Conservation (phyloP, 1,140 invertebrate genomes). For the Drosophila mauritiana region DNA sequence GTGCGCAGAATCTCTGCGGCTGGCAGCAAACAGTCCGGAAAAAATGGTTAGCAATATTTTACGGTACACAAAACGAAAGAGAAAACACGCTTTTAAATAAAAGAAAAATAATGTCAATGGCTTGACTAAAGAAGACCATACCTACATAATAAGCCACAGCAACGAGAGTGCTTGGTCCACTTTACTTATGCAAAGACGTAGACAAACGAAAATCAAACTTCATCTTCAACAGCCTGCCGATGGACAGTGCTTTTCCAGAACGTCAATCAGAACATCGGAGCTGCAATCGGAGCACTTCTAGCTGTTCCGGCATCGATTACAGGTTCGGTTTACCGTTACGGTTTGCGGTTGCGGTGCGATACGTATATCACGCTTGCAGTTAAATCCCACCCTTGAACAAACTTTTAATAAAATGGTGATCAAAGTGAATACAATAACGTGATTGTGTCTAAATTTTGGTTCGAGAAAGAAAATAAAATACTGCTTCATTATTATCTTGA, state of each 20-base stretch:
- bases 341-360: conserved; percentile 42
- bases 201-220: conserved; percentile 43
- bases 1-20: conserved; percentile 76
- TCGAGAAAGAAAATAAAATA: not conserved
- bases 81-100: conserved; percentile 59
- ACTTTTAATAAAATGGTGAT: conserved; percentile 17
- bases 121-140: conserved; percentile 17
- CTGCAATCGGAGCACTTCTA: conserved; percentile 21
- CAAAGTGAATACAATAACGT: conserved; percentile 6
- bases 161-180: conserved; percentile 25
- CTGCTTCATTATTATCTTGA: not conserved
- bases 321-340: conserved; percentile 39
- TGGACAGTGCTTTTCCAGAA: conserved; percentile 23
- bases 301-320: conserved; percentile 39
- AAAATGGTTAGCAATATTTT: conserved; percentile 78
- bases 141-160: conserved; percentile 25
- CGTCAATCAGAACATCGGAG: conserved; percentile 42
- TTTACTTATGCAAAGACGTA: conserved; percentile 38
- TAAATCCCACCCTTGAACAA: conserved; percentile 11
- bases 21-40: conserved; percentile 70
- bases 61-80: conserved; percentile 59
- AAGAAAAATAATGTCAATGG: conserved; percentile 49
- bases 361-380: conserved; percentile 16
- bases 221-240: conserved; percentile 21
- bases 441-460: conserved; percentile 3